Evolutionary conservation across 2,797 vertebrate species (phyloP).

Genomic region (Helarctos malayanus): DNA sequence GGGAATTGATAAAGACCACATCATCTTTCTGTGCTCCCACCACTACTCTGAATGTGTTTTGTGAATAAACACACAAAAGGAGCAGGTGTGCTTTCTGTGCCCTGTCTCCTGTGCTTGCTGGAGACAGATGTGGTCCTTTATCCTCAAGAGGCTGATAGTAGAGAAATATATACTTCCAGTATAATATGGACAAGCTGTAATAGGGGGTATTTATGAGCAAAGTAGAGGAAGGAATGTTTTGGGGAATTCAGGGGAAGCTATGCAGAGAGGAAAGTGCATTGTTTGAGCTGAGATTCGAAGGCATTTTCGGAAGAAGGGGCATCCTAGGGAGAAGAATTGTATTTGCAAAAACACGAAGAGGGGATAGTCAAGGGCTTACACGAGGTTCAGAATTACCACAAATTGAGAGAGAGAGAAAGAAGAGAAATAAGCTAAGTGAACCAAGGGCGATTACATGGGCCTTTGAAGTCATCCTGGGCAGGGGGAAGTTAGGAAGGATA

Average conservation of each 20-base stretch:
- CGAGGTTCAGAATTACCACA: not conserved
- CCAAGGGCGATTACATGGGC: not conserved
- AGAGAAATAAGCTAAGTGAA: not conserved
- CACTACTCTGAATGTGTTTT: not conserved
- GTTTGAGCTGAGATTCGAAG: not conserved
- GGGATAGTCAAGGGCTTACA: not conserved
- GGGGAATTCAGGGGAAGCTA: not conserved
- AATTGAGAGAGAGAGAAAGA: not conserved
- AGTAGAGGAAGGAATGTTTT: not conserved
- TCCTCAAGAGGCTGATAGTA: not conserved
- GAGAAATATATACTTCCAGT: not conserved
- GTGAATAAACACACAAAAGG: not conserved
- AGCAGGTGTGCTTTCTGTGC: not conserved
- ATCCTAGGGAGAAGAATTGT: not conserved
- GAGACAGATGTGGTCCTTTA: not conserved
- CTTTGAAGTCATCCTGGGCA: not conserved
- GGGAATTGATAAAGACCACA: not conserved
- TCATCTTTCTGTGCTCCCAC: not conserved
- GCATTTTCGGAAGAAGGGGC: conserved; percentile 2
- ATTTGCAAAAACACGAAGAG: not conserved
- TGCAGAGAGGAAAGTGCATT: not conserved
- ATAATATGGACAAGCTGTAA: not conserved
- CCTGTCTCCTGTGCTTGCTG: not conserved
- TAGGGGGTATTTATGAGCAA: not conserved
- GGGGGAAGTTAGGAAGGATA: not conserved